Evolutionary conservation across 1,140 invertebrate genomes (phyloP), one percentile per base, ranked within the genome.

Genomic region (Bradynema listronoti): DNA sequence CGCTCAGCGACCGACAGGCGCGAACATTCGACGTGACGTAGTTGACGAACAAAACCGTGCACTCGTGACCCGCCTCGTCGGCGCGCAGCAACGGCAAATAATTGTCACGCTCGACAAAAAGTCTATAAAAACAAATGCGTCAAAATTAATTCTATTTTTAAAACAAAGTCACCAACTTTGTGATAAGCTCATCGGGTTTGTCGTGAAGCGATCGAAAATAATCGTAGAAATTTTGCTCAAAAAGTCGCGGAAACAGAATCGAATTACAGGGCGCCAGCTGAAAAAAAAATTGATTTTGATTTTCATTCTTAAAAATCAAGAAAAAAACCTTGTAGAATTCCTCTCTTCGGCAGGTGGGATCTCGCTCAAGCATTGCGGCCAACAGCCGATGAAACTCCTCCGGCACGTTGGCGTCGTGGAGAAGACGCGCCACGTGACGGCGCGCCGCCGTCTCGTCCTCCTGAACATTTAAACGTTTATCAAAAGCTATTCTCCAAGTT

Each of bases 11-110:
- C 41, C 55, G 52, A 54, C 78, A 59, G 19, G 60, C 52, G n/a
- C 73, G 62, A 16, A 76, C 16, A 50, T 77, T 68, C n/a, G 70
- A 50, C 9, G 68, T 76, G 14, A 76, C 58, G 6, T 77, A 34
- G n/a, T 61, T 57, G 14, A 78, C 69, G n/a, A 76, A 61, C 0
- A 76, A 53, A 41, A 77, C 56, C 1, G 73, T 69, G 2, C 59
- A 47, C 5, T 61, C 41, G 11, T 22, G n/a, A 16, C 36, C 2
- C 14, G 34, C 41, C 9, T 55, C 50, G 14, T 71, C 67, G 19
- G 34, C 56, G 24, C 66, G 46, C 22, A 70, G 46, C 24, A 61
- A n/a, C 24, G 46, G n/a, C 3, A 65, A 22, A 32, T 47, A 63
- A 39, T 63, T 59, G 7, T 57, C 43, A 11, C 53, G 24, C 22